A percentile compares a stretch with the other conserved stretches of the same genome.
These are phyloP conservation scores for Oscheius sp. DNA, from an alignment of 1,140 invertebrate species.

Conservation along the genomic window DNA sequence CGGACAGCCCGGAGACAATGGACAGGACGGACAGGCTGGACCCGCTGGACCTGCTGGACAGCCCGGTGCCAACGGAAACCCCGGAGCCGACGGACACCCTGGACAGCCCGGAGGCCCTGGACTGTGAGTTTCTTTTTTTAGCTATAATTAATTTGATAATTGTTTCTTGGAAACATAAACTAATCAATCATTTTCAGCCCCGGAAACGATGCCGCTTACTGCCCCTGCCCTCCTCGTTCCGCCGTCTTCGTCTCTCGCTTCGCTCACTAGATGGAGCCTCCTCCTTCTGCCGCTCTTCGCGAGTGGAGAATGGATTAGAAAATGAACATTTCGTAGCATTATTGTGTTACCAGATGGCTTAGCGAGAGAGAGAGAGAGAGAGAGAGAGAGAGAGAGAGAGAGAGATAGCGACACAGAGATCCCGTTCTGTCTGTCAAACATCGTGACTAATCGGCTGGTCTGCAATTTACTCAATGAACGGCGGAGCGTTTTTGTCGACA, in stretches of 20 bases:
- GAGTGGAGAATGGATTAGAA: neutral
- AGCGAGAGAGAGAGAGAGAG: neutral
- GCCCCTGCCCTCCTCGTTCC: slow-evolving; percentile 38
- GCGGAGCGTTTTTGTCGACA: too few species aligned
- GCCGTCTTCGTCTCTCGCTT: slow-evolving; percentile 33
- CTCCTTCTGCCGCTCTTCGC: neutral
- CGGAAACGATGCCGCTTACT: slow-evolving; percentile 39
- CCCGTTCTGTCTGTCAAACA: too few species aligned
- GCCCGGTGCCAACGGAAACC: slow-evolving; percentile 17
- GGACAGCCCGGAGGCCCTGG: too few species aligned
- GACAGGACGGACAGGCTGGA: too few species aligned
- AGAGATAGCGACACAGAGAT: too few species aligned
- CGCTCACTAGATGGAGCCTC: neutral
- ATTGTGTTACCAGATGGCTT: neutral
- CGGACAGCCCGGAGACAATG: slow-evolving; percentile 17
- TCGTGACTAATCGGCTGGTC: too few species aligned
- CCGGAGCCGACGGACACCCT: slow-evolving; percentile 10
- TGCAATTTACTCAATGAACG: too few species aligned
- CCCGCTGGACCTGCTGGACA: too few species aligned
- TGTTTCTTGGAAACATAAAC: neutral
- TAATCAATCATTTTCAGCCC: slow-evolving; percentile 15
- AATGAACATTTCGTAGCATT: neutral
- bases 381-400: neutral
- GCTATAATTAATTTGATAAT: neutral
- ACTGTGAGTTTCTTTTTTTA: neutral